Evolutionary conservation across 2,888 invertebrate genomes (phyloP).

Genomic region (Ormyrus labotus): DNA sequence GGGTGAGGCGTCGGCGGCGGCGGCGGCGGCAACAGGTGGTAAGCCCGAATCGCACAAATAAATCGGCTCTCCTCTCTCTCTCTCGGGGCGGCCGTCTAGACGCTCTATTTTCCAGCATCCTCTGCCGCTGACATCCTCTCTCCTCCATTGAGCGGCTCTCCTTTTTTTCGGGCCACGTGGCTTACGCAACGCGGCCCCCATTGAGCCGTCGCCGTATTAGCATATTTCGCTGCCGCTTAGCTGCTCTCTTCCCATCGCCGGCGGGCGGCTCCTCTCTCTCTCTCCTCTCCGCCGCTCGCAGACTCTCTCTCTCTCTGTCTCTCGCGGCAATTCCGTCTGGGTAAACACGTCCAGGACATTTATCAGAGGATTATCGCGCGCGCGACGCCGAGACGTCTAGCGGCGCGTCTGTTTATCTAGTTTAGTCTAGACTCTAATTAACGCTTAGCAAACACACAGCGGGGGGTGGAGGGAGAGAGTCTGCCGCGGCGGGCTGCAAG

Average conservation of each 20-base stretch:
- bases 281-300: too few species aligned
- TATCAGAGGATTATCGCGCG: slow-evolving; percentile 71
- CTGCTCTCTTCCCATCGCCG: slow-evolving; percentile 22
- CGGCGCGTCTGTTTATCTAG: slow-evolving; percentile 60
- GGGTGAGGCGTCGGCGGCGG: slow-evolving; percentile 59
- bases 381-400: slow-evolving; percentile 23
- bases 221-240: not conserved
- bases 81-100: slow-evolving; percentile 66
- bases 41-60: slow-evolving; percentile 71
- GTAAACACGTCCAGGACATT: slow-evolving; percentile 72
- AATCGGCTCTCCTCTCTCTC: slow-evolving; percentile 63
- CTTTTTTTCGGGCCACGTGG: not conserved
- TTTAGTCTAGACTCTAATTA: slow-evolving; percentile 71
- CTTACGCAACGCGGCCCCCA: slow-evolving; percentile 17
- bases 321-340: slow-evolving; percentile 69
- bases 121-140: slow-evolving; percentile 62
- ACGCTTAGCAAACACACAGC: slow-evolving; percentile 68
- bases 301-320: too few species aligned
- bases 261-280: slow-evolving; percentile 3
- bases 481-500: not conserved
- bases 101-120: slow-evolving; percentile 57
- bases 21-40: slow-evolving; percentile 74
- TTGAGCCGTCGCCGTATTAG: not conserved
- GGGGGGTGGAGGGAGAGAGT: not conserved
- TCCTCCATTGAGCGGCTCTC: slow-evolving; percentile 11